Percentiles rank a stretch among this genome's conserved stretches.
These are phyloP conservation scores for Spodoptera littoralis DNA, from an alignment of 2,888 invertebrate genomes.

Conservation along the genomic window DNA sequence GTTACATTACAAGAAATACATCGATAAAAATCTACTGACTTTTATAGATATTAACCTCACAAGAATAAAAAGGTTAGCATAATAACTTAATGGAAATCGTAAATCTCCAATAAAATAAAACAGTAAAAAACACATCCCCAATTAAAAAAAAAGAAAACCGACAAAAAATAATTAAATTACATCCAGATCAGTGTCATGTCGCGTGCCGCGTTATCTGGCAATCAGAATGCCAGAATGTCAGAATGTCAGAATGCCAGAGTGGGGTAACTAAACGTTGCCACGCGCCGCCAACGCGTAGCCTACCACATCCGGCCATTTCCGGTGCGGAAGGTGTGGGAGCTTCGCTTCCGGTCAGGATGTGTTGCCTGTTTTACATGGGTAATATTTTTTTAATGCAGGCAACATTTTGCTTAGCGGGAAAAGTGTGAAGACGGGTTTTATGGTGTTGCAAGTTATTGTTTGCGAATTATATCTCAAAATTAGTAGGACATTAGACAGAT, in stretches of 20 bases:
- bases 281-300: constrained; percentile 58
- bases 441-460: constrained; percentile 1
- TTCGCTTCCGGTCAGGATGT: constrained; percentile 53
- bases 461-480: neutral
- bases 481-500: too few species aligned
- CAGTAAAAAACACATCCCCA: neutral
- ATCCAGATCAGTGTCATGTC: constrained; percentile 34
- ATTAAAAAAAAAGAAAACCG: constrained; percentile 10
- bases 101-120: neutral
- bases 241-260: constrained; percentile 2
- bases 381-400: constrained; percentile 36
- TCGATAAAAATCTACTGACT: too few species aligned
- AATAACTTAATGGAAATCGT: neutral
- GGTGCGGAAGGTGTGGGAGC: constrained; percentile 49
- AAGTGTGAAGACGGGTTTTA: constrained; percentile 32
- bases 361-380: constrained; percentile 44
- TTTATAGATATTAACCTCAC: too few species aligned
- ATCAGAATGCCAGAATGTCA: constrained; percentile 37
- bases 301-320: constrained; percentile 63
- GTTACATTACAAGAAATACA: too few species aligned
- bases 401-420: constrained; percentile 28
- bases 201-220: constrained; percentile 54
- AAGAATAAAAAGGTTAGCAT: neutral
- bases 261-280: constrained; percentile 67
- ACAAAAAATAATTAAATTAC: constrained; percentile 51